A percentile compares a stretch with the other conserved stretches of the same genome.
Conservation (phyloP, 2,888 invertebrate species). For the Dynastes maya region DNA sequence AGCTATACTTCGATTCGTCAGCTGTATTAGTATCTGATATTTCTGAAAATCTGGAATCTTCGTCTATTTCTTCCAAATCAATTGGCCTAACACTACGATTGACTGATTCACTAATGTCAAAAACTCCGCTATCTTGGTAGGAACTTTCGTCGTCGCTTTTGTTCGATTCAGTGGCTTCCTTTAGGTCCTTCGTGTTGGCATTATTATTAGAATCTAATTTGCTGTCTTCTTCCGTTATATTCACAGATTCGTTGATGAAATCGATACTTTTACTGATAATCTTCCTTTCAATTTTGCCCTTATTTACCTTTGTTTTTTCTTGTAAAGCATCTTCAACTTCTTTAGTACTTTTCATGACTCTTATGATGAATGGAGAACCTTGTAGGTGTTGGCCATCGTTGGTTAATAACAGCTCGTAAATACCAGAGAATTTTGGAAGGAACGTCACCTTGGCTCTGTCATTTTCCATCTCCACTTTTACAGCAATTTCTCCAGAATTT, state of each 20-base stretch:
- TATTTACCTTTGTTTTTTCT: conserved; percentile 51
- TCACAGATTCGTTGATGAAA: conserved; percentile 59
- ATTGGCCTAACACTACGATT: conserved; percentile 23
- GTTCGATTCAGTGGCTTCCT: conserved; percentile 11
- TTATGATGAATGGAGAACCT: conserved; percentile 75
- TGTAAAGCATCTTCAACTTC: conserved; percentile 53
- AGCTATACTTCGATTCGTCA: conserved; percentile 30
- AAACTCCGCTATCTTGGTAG: conserved; percentile 25
- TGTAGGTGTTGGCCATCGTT: conserved; percentile 74
- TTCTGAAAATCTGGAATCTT: conserved; percentile 30
- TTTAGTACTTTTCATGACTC: conserved; percentile 52
- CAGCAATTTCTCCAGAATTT: conserved; percentile 70
- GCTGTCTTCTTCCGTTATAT: conserved; percentile 27
- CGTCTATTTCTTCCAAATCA: conserved; percentile 36
- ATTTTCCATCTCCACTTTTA: conserved; percentile 70
- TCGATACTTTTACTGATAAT: conserved; percentile 62
- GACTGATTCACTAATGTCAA: conserved; percentile 22
- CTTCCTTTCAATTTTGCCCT: conserved; percentile 64
- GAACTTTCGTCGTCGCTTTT: conserved; percentile 36
- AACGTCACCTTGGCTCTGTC: conserved; percentile 74
- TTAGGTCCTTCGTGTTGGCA: conserved; percentile 4
- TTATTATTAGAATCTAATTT: conserved; percentile 47
- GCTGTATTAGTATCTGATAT: conserved; percentile 12
- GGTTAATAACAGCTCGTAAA: conserved; percentile 74
- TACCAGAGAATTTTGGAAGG: conserved; percentile 72